Conservation (phyloP, 1,140 invertebrate genomes). For the Aphelinus certus region DNA sequence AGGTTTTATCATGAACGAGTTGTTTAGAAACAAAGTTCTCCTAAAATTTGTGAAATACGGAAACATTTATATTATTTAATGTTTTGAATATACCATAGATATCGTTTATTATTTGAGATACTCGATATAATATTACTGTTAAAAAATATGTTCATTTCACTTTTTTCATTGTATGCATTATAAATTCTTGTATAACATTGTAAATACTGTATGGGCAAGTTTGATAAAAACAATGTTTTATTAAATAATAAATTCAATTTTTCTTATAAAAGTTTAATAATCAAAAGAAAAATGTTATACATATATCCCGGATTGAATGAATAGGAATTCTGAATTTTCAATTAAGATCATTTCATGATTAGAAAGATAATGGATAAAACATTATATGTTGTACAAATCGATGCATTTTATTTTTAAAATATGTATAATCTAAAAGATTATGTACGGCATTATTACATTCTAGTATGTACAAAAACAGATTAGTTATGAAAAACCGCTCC, state of each 20-base stretch:
- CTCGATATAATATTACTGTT: slow-evolving; percentile 22
- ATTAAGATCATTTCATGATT: too few relatives aligned
- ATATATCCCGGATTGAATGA: too few relatives aligned
- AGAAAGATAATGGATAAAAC: background rate
- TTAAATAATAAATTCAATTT: slow-evolving; percentile 36
- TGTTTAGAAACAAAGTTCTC: slow-evolving; percentile 40
- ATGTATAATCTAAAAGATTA: background rate
- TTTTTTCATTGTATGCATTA: slow-evolving; percentile 44
- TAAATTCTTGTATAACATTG: slow-evolving; percentile 44
- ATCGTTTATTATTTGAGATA: too few relatives aligned
- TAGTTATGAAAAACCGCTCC: too few relatives aligned
- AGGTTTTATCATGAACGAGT: slow-evolving; percentile 83
- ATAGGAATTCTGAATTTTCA: too few relatives aligned
- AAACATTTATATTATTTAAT: too few relatives aligned
- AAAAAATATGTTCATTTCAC: slow-evolving; percentile 47
- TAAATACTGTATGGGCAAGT: slow-evolving; percentile 41
- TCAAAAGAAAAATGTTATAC: too few relatives aligned
- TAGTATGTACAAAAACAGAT: slow-evolving; percentile 13
- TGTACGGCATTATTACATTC: slow-evolving; percentile 1
- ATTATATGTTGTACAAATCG: too few relatives aligned
- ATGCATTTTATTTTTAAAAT: too few relatives aligned
- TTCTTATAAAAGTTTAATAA: background rate
- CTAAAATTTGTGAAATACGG: background rate
- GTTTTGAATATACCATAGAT: too few relatives aligned
- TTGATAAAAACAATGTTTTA: slow-evolving; percentile 36